Evolutionary conservation across 2,113 vertebrate species (phyloP).

Genomic region (Mormoops blainvillei): DNA sequence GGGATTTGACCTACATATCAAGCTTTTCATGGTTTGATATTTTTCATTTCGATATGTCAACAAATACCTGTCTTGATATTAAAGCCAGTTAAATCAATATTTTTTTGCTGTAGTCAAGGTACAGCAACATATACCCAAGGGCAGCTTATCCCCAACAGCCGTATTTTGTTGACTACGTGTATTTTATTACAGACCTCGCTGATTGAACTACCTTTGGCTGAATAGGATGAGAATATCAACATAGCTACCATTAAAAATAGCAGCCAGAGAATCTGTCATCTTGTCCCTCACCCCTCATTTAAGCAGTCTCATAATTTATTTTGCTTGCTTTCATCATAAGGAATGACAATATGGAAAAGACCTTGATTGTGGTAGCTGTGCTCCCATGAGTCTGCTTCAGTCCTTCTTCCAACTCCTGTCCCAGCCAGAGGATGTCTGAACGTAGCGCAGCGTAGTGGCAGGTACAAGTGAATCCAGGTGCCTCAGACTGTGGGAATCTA

Average conservation of each 20-base stretch:
- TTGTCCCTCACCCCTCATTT: neutral
- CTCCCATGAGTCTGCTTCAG: neutral
- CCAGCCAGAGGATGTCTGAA: neutral
- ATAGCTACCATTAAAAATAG: neutral
- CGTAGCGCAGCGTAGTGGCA: too few species aligned
- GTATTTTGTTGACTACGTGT: constrained; percentile 12
- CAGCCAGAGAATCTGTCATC: neutral
- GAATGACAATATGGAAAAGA: neutral
- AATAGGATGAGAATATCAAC: neutral
- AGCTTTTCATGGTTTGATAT: constrained; percentile 36
- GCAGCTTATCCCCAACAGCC: neutral
- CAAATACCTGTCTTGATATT: constrained; percentile 51
- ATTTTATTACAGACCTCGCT: constrained; percentile 41
- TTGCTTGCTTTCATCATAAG: neutral
- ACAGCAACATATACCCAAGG: constrained; percentile 30
- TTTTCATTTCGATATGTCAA: constrained; percentile 59
- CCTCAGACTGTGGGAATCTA: neutral
- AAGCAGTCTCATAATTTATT: neutral
- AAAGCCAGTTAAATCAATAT: constrained; percentile 61
- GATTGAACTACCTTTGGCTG: constrained; percentile 26
- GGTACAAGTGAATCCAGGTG: neutral
- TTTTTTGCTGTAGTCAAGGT: constrained; percentile 50
- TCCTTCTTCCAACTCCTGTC: neutral
- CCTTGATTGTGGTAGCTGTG: neutral
- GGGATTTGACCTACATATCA: constrained; percentile 35